Base-by-base conservation (phyloP, 2,113 vertebrate genomes). In the Leiothrix lutea region DNA sequence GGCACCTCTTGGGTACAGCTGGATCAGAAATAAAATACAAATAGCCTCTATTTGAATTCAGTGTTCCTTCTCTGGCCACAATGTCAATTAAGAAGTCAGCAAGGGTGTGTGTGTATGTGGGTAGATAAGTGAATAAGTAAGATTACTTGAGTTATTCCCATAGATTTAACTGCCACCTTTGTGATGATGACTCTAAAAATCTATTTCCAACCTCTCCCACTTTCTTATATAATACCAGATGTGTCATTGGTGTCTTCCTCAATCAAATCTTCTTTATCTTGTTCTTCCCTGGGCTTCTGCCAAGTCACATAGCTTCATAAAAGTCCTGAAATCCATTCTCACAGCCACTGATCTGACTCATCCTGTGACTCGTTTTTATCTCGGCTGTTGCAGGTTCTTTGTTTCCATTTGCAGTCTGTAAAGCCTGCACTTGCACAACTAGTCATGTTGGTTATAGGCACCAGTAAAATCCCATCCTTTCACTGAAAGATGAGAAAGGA, bases 1-100 rank as follows among this genome's bases (percentile, higher is more conserved):
- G 95, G 90, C 95, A 93, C 75, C 24, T 74, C 61, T 93, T 95
- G 67, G 64, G 31, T 90, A 94, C 93, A 94, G 85, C 90, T 95
- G 93, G 71, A 83, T 86, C 45, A 92, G 77, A 94, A 95, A 74
- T 71, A 84, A 90, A 77, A 78, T 47, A 88, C 88, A 93, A 92
- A 93, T 71, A 93, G 40, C 51, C 31, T 92, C 53, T 96, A 54
- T 94, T 80, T 95, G 40, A 93, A 93, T 94, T 81, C 82, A 90
- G 18, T 79, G 65, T 36, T 94, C 58, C 67, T 94, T 80, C 75
- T 48, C 64, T 88, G 72, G 79, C 74, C 80, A 54, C 75, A 90
- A 2, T 1, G 2, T 61, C 53, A 74, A 71, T 56, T 93, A 94
- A 92, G 82, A 94, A 97, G 93, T 88, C 88, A 94, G 93, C 48